These are phyloP conservation scores for Vireo griseus DNA, from an alignment of 2,797 vertebrate genomes.

Conservation along the genomic window DNA sequence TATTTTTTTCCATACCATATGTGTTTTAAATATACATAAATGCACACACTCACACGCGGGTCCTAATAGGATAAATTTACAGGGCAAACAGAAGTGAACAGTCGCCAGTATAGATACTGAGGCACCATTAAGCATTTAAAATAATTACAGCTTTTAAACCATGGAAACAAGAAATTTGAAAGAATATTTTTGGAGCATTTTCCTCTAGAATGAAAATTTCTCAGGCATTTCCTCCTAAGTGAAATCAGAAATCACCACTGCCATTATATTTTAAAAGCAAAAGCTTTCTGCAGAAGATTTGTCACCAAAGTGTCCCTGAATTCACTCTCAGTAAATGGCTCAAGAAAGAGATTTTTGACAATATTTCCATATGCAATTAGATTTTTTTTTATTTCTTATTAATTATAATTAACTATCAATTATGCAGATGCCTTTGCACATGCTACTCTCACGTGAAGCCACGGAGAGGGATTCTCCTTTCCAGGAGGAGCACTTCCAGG, in stretches of 20 bases:
- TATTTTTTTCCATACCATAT: background rate
- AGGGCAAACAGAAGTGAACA: background rate
- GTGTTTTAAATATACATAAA: constrained; percentile 23
- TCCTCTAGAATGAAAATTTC: background rate
- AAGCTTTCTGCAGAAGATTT: background rate
- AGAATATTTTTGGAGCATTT: background rate
- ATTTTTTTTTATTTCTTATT: background rate
- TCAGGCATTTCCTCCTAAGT: background rate
- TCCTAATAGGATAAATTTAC: background rate
- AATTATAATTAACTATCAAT: background rate
- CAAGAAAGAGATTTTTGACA: background rate
- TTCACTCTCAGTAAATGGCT: background rate
- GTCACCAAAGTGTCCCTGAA: background rate
- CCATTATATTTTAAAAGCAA: background rate
- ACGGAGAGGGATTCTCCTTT: background rate
- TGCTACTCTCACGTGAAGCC: background rate
- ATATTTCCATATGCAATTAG: background rate
- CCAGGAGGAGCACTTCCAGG: too few relatives aligned
- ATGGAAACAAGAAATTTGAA: background rate
- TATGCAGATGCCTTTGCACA: background rate
- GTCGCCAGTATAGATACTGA: background rate
- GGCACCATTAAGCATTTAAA: constrained; percentile 45
- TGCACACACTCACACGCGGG: background rate
- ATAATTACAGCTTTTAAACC: constrained; percentile 45
- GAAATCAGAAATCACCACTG: background rate